These are phyloP conservation scores for Merops nubicus DNA, from an alignment of 2,113 vertebrate species.

Conservation along the genomic window DNA sequence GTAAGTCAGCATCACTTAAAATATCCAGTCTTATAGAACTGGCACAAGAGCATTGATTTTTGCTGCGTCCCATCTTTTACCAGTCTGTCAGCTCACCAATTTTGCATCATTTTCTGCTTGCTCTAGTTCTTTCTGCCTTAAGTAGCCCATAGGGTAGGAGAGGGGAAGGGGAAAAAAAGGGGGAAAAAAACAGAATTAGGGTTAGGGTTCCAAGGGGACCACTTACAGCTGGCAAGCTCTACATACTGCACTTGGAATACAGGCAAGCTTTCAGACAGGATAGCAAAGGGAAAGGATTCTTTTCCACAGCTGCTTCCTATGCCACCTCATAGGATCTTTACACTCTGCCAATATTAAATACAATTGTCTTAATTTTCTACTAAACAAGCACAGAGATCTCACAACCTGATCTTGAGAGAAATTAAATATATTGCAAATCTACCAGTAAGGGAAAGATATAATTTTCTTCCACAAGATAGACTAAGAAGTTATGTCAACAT, in stretches of 20 bases:
- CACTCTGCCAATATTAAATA: neutral
- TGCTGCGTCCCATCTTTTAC: neutral
- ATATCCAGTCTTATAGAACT: neutral
- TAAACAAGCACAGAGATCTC: accelerated
- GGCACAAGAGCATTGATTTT: neutral
- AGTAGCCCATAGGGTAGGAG: neutral
- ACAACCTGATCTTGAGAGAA: neutral
- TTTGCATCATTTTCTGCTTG: neutral
- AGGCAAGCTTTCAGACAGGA: neutral
- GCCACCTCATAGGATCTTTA: neutral
- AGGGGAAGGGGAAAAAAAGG: neutral
- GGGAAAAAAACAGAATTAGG: neutral
- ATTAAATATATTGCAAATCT: neutral
- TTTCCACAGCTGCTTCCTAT: neutral
- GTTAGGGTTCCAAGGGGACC: neutral
- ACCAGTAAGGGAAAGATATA: neutral
- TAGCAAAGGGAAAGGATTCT: neutral
- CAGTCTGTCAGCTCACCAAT: neutral
- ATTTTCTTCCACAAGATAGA: neutral
- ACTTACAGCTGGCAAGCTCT: neutral
- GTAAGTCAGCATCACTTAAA: neutral
- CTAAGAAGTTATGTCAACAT: neutral
- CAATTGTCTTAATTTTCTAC: neutral
- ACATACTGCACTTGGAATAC: accelerated
- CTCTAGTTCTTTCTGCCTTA: neutral